Evolutionary conservation across 2,888 invertebrate genomes (phyloP), one percentile per base, ranked within the genome.

Genomic region (Odontocerum albicorne): DNA sequence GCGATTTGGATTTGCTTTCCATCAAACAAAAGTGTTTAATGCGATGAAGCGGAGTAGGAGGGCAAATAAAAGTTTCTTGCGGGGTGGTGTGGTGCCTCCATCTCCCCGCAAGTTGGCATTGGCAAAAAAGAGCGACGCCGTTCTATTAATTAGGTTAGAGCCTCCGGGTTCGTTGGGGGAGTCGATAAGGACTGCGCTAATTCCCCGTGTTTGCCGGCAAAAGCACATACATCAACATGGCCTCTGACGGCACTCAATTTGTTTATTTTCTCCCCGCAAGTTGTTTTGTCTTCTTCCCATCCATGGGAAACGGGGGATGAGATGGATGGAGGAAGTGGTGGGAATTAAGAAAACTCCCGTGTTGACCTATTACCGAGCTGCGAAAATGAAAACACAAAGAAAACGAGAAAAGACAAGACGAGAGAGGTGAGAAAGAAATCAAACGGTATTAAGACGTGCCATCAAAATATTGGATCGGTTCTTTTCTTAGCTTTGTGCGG

Each of bases 61-160:
- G 38, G 47, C 36, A 35, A 21, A 35, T 33, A 46, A 49, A 49
- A 49, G 40, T 49, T 49, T 49, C 39, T 49, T 27, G 22, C 22
- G 42, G 42, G 39, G 39, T 13, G 22, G 40, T 22, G 38, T 16
- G n/a, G n/a, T n/a, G n/a, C n/a, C n/a, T n/a, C n/a, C n/a, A n/a
- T n/a, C n/a, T n/a, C n/a, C n/a, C 22, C 21, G 17, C 12, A 33
- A 47, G 27, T 32, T 20, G 33, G 45, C 33, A 36, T 16, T 22
- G 40, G 33, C 21, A 22, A 52, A 31, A 36, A 31, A 52, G 40
- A 45, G 42, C 49, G 49, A 31, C 39, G n/a, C 31, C 42, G 39
- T 45, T 49, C 46, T 51, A 57, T 58, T 58, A 55, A 58, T 58
- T 58, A 51, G 53, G 58, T 58, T 55, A 58, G 44, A 58, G 50